Conservation (phyloP, 2,888 invertebrate species). For the Noctua pronuba region DNA sequence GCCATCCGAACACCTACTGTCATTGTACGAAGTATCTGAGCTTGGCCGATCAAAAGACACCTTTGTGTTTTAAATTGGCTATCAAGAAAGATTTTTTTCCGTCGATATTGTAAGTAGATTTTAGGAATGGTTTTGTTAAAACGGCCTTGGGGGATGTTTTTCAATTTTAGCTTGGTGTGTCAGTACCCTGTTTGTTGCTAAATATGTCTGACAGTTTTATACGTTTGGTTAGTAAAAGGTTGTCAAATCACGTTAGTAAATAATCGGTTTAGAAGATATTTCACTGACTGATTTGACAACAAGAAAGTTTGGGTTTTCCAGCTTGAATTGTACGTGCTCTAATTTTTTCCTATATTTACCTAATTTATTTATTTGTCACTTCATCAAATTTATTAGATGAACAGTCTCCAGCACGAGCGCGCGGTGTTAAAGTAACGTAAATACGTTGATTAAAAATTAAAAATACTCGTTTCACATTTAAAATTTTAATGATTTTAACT, state of each 20-base stretch:
- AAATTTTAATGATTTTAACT: no score
- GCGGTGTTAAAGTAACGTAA: no score
- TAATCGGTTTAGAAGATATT: no score
- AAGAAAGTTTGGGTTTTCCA: no score
- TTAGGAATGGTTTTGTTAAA: slow-evolving; percentile 10
- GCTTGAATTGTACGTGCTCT: no score
- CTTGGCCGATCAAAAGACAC: slow-evolving; percentile 48
- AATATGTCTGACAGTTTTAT: neutral
- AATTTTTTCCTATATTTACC: no score
- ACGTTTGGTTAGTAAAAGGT: neutral
- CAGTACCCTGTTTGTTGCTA: neutral
- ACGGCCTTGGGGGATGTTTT: neutral
- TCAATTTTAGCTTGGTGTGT: neutral
- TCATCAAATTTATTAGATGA: no score
- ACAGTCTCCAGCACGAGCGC: no score
- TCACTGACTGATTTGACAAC: no score
- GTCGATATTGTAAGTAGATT: slow-evolving; percentile 27
- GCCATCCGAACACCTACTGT: slow-evolving; percentile 54
- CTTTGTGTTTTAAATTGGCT: slow-evolving; percentile 63
- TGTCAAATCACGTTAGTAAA: neutral
- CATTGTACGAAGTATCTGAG: slow-evolving; percentile 31
- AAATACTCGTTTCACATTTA: no score
- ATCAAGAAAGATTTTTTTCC: slow-evolving; percentile 40
- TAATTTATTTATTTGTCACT: no score
- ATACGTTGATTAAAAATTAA: no score